phyloP scores from a whole-genome alignment of 2,113 vertebrate species.

The Lutjanus erythropterus region DNA sequence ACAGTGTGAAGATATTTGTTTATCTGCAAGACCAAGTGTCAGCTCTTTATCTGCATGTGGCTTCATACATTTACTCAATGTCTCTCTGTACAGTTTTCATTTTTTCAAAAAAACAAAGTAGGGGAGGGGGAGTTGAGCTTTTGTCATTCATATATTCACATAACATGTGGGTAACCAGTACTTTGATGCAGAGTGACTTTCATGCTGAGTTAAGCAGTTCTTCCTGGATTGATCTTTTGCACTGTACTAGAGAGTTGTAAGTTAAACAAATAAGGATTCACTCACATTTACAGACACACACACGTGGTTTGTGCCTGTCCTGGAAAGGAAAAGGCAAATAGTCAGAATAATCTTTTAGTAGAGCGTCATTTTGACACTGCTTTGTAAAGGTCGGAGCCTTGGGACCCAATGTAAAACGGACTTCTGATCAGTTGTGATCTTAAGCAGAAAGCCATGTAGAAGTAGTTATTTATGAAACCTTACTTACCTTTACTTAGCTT shows the following conservation, averaged over 20 bases:
- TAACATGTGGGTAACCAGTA: too few relatives aligned
- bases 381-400: too few relatives aligned
- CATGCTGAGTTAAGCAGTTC: too few relatives aligned
- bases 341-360: conserved; percentile 3
- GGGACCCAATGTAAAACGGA: too few relatives aligned
- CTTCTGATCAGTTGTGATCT: too few relatives aligned
- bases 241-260: not conserved
- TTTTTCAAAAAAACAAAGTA: not conserved
- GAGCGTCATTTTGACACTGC: not conserved
- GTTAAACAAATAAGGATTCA: not conserved
- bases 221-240: not conserved
- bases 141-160: not conserved
- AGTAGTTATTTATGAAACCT: too few relatives aligned
- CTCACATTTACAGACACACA: not conserved
- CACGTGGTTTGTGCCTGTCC: not conserved
- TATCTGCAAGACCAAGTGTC: not conserved
- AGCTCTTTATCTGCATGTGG: conserved; percentile 22
- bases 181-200: too few relatives aligned
- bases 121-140: not conserved
- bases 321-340: conserved; percentile 2
- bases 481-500: too few relatives aligned
- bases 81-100: conserved; percentile 11
- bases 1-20: not conserved
- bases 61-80: not conserved
- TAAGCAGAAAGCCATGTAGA: too few relatives aligned